Conservation (phyloP, 2,113 vertebrate genomes). For the Cacatua alba region DNA sequence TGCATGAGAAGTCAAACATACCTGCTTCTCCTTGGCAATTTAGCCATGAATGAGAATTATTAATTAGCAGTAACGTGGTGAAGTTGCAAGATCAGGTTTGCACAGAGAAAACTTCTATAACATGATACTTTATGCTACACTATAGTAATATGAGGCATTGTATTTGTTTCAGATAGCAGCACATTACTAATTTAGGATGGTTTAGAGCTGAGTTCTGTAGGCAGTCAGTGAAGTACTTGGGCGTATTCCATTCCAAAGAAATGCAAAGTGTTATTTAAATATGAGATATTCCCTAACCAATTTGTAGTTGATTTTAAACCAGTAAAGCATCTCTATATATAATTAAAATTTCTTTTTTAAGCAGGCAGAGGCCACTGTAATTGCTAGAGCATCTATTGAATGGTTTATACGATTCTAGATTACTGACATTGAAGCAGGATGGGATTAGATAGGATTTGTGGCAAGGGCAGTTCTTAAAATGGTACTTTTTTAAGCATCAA, state of each 20-base stretch:
- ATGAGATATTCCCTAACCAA: background rate
- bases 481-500: accelerated
- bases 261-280: background rate
- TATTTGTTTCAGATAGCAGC: background rate
- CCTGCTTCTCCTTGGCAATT: background rate
- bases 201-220: background rate
- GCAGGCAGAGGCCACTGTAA: background rate
- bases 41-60: background rate
- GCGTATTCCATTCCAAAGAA: background rate
- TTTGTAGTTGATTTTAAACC: background rate
- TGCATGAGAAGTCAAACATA: background rate
- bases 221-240: background rate
- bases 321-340: background rate
- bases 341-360: background rate
- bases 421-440: background rate
- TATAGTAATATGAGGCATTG: background rate
- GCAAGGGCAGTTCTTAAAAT: background rate
- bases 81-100: background rate
- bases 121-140: background rate
- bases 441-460: background rate
- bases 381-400: background rate
- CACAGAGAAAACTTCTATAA: background rate
- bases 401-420: background rate
- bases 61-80: background rate
- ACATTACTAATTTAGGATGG: background rate